phyloP scores from a whole-genome alignment of 2,888 invertebrate genomes.

The Xylota sylvarum region DNA sequence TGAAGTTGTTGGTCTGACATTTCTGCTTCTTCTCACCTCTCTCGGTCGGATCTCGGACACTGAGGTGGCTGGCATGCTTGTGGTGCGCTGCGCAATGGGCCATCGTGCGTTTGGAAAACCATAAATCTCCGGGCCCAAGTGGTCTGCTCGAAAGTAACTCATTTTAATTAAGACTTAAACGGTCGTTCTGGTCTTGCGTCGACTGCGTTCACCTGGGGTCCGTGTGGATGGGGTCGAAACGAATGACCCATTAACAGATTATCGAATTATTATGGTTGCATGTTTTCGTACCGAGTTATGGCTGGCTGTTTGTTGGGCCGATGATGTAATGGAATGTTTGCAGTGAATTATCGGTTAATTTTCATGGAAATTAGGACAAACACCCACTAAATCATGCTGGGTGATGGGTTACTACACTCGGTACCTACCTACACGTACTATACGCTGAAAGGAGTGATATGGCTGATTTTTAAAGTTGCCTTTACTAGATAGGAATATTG shows the following conservation, averaged over 20 bases:
- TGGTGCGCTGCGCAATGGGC: slow-evolving; percentile 23
- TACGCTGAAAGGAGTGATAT: no score
- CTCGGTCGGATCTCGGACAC: slow-evolving; percentile 12
- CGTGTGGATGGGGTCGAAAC: slow-evolving; percentile 42
- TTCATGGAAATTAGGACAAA: not conserved
- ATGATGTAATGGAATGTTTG: slow-evolving; percentile 9
- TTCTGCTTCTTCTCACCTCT: slow-evolving; percentile 73
- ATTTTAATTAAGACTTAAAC: slow-evolving; percentile 71
- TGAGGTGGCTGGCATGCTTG: not conserved
- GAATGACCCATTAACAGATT: slow-evolving; percentile 55
- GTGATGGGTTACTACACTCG: not conserved
- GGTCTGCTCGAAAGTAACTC: slow-evolving; percentile 63
- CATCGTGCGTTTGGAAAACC: slow-evolving; percentile 49
- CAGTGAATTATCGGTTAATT: slow-evolving; percentile 14
- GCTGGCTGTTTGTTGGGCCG: slow-evolving; percentile 1
- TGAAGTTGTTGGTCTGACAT: slow-evolving; percentile 75
- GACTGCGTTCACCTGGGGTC: slow-evolving; percentile 4
- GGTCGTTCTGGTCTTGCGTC: slow-evolving; percentile 28
- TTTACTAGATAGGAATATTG: no score
- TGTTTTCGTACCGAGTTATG: slow-evolving; percentile 13
- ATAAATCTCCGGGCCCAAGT: slow-evolving; percentile 58
- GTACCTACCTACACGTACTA: no score
- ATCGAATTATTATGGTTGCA: slow-evolving; percentile 34
- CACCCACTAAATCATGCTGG: not conserved
- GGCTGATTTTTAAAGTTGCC: no score